Conservation (phyloP, 2,888 invertebrate genomes). For the Campoletis raptor region DNA sequence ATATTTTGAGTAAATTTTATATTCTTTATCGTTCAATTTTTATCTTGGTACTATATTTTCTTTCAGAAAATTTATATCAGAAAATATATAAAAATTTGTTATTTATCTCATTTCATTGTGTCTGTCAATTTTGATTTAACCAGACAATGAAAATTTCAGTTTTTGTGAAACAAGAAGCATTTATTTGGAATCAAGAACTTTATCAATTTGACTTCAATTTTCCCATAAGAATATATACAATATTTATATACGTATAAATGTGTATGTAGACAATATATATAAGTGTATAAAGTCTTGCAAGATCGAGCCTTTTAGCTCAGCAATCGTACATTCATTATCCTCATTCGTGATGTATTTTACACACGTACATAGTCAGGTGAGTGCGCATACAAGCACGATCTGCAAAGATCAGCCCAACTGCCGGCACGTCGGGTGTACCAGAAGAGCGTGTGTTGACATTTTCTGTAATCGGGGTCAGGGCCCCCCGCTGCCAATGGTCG, state of each 20-base stretch:
- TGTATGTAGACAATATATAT: neutral
- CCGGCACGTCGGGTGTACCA: conserved; percentile 58
- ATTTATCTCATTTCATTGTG: neutral
- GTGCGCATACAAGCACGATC: conserved; percentile 50
- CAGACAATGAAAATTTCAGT: neutral
- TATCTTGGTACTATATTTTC: neutral
- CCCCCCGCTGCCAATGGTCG: conserved; percentile 75
- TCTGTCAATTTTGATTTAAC: no score
- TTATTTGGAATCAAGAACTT: neutral
- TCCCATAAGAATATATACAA: neutral
- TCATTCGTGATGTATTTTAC: conserved; percentile 25
- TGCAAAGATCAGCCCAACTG: conserved; percentile 58
- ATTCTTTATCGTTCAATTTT: neutral
- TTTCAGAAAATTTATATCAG: neutral
- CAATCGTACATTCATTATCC: conserved; percentile 57
- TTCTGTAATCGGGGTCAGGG: conserved; percentile 84
- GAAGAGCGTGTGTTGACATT: conserved; percentile 82
- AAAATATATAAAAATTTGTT: no score
- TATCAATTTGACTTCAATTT: neutral
- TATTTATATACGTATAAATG: no score
- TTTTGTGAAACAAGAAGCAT: neutral
- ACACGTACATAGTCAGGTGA: conserved; percentile 40
- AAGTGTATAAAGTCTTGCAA: neutral
- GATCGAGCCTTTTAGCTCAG: conserved; percentile 45
- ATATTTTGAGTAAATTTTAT: neutral